Percentiles rank a stretch among this genome's conserved stretches.
phyloP scores from a whole-genome alignment of 53 echinoderm and acorn worm genomes.

The Paracentrotus lividus region DNA sequence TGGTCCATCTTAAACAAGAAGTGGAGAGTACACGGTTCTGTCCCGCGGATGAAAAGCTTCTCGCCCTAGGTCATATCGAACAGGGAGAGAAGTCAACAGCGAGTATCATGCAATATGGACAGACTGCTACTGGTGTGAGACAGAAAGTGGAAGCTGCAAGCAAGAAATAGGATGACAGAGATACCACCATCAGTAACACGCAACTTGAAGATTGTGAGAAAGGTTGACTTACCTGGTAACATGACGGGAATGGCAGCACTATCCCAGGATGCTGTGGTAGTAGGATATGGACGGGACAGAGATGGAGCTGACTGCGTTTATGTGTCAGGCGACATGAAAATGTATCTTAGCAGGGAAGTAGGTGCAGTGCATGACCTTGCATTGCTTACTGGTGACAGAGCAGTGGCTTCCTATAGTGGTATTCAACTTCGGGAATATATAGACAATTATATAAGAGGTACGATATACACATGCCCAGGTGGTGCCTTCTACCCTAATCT shows the following conservation, averaged over 20 bases:
- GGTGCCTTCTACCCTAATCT: background rate
- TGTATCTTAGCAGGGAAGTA: background rate
- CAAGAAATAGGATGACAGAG: too few relatives aligned
- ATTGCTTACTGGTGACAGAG: background rate
- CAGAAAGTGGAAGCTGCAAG: too few relatives aligned
- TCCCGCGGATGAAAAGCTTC: conserved; percentile 18
- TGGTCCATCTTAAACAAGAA: background rate
- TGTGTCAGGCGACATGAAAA: background rate
- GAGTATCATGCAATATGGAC: too few relatives aligned
- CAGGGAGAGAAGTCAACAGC: background rate
- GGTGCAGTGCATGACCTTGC: background rate
- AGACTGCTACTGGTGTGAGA: background rate
- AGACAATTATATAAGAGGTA: background rate
- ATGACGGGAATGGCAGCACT: too few relatives aligned
- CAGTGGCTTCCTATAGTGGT: background rate
- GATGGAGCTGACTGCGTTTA: background rate
- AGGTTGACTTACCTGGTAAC: too few relatives aligned
- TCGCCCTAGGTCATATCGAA: conserved; percentile 8
- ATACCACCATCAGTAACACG: too few relatives aligned
- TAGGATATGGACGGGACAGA: background rate
- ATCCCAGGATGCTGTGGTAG: too few relatives aligned
- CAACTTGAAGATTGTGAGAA: too few relatives aligned
- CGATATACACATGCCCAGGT: background rate
- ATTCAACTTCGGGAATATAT: background rate
- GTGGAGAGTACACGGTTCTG: background rate